Evolutionary conservation across 2,888 invertebrate genomes (phyloP).

Genomic region (Drosophila diplacantha): DNA sequence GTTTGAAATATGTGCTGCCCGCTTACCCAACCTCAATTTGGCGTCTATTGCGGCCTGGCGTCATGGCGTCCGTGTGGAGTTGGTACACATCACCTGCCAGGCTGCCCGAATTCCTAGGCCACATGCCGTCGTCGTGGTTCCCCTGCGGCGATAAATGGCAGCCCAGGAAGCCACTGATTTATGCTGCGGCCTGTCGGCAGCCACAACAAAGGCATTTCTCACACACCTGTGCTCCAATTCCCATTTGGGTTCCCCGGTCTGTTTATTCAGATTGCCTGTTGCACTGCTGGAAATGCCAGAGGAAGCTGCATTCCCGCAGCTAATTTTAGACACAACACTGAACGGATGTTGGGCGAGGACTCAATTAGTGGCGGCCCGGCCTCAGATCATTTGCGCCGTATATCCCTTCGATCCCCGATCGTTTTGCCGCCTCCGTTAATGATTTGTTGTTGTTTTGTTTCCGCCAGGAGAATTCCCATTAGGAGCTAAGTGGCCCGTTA

Average conservation of each 20-base stretch:
- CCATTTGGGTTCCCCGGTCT: background rate
- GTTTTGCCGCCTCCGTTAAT: constrained; percentile 53
- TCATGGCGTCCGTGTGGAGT: constrained; percentile 9
- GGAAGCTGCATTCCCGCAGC: constrained; percentile 15
- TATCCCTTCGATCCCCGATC: constrained; percentile 41
- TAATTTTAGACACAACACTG: constrained; percentile 46
- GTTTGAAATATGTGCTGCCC: background rate
- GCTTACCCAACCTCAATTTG: constrained; percentile 31
- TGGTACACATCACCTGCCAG: constrained; percentile 27
- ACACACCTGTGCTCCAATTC: constrained; percentile 63
- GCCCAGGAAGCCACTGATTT: constrained; percentile 41
- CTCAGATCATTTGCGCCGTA: constrained; percentile 7
- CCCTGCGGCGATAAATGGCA: constrained; percentile 19
- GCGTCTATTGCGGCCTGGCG: constrained; percentile 15
- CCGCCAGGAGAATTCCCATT: constrained; percentile 57
- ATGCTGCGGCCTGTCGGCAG: constrained; percentile 30
- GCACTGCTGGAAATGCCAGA: constrained; percentile 14
- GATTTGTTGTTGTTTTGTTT: constrained; percentile 69
- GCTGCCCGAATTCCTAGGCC: constrained; percentile 21
- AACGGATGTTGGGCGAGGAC: constrained; percentile 44
- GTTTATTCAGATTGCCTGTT: constrained; percentile 33
- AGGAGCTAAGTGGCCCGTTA: constrained; percentile 59
- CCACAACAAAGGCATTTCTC: constrained; percentile 27
- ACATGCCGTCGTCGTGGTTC: constrained; percentile 22
- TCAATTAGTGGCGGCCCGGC: constrained; percentile 43